A percentile compares a stretch with the other conserved stretches of the same genome.
These are phyloP conservation scores for Remorina albescens DNA, from an alignment of 2,797 vertebrate genomes.

Conservation along the genomic window DNA sequence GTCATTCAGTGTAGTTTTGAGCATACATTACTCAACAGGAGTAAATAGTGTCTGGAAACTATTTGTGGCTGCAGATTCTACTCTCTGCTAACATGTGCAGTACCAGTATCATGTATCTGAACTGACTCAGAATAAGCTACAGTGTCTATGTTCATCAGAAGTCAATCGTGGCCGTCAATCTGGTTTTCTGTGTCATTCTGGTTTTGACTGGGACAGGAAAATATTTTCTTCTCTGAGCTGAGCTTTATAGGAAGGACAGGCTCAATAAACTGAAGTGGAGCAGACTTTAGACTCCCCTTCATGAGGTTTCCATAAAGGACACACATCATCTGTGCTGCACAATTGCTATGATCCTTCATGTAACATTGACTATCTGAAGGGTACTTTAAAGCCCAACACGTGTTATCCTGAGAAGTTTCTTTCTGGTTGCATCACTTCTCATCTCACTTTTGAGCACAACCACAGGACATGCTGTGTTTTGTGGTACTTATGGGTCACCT, in stretches of 20 bases:
- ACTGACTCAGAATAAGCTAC: background rate
- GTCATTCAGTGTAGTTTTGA: background rate
- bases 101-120: background rate
- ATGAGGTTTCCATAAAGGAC: constrained; percentile 48
- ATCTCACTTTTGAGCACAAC: constrained; percentile 42
- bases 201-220: constrained; percentile 59
- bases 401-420: constrained; percentile 62
- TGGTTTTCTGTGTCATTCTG: constrained; percentile 71
- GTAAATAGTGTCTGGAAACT: background rate
- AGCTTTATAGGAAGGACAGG: constrained; percentile 61
- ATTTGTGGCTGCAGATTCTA: background rate
- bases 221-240: constrained; percentile 57
- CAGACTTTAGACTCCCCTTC: constrained; percentile 51
- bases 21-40: background rate
- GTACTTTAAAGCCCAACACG: constrained; percentile 50
- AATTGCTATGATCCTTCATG: constrained; percentile 57
- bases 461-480: constrained; percentile 33
- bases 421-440: constrained; percentile 60
- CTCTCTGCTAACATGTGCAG: background rate
- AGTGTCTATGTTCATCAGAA: constrained; percentile 8
- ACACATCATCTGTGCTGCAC: constrained; percentile 54
- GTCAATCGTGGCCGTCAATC: constrained; percentile 63
- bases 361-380: constrained; percentile 55
- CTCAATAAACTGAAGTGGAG: constrained; percentile 60
- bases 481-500: constrained; percentile 38